Base-by-base conservation (phyloP, 53 echinoderm and acorn worm genomes). In the Zoroaster sp. region DNA sequence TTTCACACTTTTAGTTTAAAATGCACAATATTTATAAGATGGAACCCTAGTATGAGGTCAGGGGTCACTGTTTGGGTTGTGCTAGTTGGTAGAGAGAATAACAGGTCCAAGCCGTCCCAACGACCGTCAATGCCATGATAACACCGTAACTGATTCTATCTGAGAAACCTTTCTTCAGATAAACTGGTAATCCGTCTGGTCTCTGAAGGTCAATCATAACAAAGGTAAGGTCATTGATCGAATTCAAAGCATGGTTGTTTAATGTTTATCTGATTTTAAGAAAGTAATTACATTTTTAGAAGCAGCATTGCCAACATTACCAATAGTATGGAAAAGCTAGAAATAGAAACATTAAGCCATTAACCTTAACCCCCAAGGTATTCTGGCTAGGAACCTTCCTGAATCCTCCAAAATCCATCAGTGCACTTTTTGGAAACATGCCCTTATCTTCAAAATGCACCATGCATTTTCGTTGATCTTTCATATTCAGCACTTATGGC, bases 101-200 rank as follows among this genome's bases (percentile, higher is more conserved):
- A 54, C 93, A 95, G 33, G 93, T 87, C 93, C 91, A 93, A 11
- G 74, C 32, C 4, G 93, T 88, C 12, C 95, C 95, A 13, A 91
- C 77, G 14, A 89, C 37, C 21, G 93, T 91, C 35, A 89, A 51
- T 7, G 90, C 93, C 91, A 93, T 89, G 80, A 89, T 66, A 18
- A 83, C 32, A 65, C 35, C 52, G 77, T 79, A 96, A 37, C 78
- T 87, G 0, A 93, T 36, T 53, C 92, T 66, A 72, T 95, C 95
- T 34, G 89, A 78, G 46, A 74, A 42, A 15, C 95, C 95, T 46
- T 89, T 91, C 83, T 95, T 95, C 33, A 95, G 71, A 79, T 95
- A 90, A 72, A 95, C 44, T 33, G 95, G 95, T 36, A 87, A 14
- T 9, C 95, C 93, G 46, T 91, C 89, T 23, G 73, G 68, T 73